Evolutionary conservation across 2,113 vertebrate genomes (phyloP).

Genomic region (Calypte anna): DNA sequence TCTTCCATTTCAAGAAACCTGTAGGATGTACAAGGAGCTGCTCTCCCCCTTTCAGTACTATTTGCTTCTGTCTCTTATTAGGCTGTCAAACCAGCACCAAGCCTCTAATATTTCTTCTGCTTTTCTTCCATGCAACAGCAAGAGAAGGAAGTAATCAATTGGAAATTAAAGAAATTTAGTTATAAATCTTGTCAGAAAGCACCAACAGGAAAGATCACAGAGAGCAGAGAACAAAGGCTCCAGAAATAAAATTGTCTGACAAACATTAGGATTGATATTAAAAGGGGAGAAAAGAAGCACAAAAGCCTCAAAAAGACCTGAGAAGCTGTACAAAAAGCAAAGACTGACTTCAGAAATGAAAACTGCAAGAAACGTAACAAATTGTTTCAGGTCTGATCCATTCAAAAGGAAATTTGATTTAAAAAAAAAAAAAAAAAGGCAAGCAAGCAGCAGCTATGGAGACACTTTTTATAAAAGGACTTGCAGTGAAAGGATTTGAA

Average conservation of each 20-base stretch:
- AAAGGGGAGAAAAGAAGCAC: background rate
- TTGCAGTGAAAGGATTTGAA: slow-evolving; percentile 19
- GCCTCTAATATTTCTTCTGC: background rate
- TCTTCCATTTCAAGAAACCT: background rate
- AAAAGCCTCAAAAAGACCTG: background rate
- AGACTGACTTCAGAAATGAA: slow-evolving; percentile 10
- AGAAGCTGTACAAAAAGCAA: background rate
- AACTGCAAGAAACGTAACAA: slow-evolving; percentile 37
- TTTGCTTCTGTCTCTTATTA: background rate
- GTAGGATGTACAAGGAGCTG: background rate
- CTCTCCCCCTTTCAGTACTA: background rate
- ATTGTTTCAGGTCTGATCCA: background rate
- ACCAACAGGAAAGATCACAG: background rate
- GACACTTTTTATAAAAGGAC: slow-evolving; percentile 12
- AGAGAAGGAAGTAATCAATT: background rate
- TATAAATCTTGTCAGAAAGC: background rate
- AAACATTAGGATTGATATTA: background rate
- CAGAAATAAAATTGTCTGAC: slow-evolving; percentile 27
- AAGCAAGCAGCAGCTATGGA: background rate
- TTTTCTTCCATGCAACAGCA: background rate
- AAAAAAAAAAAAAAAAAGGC: background rate
- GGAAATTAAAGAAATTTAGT: slow-evolving; percentile 11
- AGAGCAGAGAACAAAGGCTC: slow-evolving; percentile 17
- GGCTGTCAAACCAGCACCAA: background rate
- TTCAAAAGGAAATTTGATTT: slow-evolving; percentile 10